These are phyloP conservation scores for Xanthia icteritia DNA, from an alignment of 2,888 invertebrate genomes.

Conservation along the genomic window DNA sequence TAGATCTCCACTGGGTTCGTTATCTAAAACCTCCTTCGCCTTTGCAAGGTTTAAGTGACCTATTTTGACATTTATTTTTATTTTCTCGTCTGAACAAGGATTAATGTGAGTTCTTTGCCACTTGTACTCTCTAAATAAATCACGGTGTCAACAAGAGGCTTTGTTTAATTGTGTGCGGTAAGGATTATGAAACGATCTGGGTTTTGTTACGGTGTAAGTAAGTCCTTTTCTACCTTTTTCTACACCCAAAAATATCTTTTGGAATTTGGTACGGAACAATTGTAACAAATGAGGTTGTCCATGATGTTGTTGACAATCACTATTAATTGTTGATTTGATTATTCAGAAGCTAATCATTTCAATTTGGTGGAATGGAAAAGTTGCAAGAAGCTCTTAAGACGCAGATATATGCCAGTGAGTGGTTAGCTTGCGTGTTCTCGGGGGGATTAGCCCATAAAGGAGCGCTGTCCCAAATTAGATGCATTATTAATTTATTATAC, in stretches of 20 bases:
- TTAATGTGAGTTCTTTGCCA: slow-evolving; percentile 24
- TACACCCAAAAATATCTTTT: background rate
- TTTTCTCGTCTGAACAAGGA: slow-evolving; percentile 44
- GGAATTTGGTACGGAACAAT: background rate
- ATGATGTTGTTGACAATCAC: background rate
- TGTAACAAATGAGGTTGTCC: background rate
- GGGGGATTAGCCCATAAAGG: too few species aligned
- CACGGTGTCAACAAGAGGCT: slow-evolving; percentile 20
- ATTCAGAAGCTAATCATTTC: too few species aligned
- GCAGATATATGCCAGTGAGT: too few species aligned
- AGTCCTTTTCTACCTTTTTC: background rate
- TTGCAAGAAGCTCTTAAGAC: background rate
- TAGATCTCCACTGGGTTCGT: slow-evolving; percentile 51
- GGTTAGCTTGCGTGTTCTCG: too few species aligned
- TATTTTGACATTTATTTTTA: slow-evolving; percentile 46
- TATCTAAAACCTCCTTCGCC: slow-evolving; percentile 44
- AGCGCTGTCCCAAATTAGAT: too few species aligned
- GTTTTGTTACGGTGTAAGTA: background rate
- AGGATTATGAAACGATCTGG: slow-evolving; percentile 1
- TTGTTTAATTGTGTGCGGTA: slow-evolving; percentile 9
- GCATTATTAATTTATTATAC: too few species aligned
- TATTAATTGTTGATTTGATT: background rate
- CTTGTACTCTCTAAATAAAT: slow-evolving; percentile 38
- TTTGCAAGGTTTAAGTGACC: slow-evolving; percentile 42
- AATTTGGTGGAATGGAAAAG: background rate